These are phyloP conservation scores for Sussaba pulchella DNA, from an alignment of 2,888 invertebrate species.

Conservation along the genomic window DNA sequence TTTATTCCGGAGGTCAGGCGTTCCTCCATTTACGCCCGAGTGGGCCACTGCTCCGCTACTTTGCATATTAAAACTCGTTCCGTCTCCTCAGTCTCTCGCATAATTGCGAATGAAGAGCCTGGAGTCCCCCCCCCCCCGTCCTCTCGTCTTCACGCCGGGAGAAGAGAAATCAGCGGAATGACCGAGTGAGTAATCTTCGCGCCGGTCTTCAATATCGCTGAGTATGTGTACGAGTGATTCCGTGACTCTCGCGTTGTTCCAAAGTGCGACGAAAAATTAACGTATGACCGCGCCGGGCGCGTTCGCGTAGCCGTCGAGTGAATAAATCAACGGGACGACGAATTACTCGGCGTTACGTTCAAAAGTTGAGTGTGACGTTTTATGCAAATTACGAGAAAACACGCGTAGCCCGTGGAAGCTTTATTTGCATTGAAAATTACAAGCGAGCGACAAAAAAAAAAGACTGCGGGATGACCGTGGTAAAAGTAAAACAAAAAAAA, in stretches of 20 bases:
- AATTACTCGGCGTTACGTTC: background rate
- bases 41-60: constrained; percentile 19
- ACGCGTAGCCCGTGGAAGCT: constrained; percentile 27
- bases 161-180: constrained; percentile 5
- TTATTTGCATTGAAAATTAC: constrained; percentile 35
- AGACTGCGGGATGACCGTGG: background rate
- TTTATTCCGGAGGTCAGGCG: constrained; percentile 18
- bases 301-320: too few species aligned
- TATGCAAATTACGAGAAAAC: constrained; percentile 55
- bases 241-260: background rate
- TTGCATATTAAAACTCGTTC: constrained; percentile 51
- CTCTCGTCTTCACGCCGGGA: constrained; percentile 14
- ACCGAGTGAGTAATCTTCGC: constrained; percentile 14
- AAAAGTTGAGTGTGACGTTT: constrained; percentile 26
- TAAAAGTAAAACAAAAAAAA: constrained; percentile 8
- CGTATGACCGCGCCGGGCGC: too few species aligned
- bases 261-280: background rate
- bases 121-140: background rate
- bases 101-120: constrained; percentile 55
- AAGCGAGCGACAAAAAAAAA: background rate
- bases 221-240: background rate
- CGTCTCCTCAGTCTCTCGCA: constrained; percentile 17
- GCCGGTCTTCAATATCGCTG: background rate
- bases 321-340: constrained; percentile 8
- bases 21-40: constrained; percentile 22